A percentile compares a stretch with the other conserved stretches of the same genome.
Conservation (phyloP, 1,140 invertebrate genomes). For the Scaptodrosophila lebanonensis region DNA sequence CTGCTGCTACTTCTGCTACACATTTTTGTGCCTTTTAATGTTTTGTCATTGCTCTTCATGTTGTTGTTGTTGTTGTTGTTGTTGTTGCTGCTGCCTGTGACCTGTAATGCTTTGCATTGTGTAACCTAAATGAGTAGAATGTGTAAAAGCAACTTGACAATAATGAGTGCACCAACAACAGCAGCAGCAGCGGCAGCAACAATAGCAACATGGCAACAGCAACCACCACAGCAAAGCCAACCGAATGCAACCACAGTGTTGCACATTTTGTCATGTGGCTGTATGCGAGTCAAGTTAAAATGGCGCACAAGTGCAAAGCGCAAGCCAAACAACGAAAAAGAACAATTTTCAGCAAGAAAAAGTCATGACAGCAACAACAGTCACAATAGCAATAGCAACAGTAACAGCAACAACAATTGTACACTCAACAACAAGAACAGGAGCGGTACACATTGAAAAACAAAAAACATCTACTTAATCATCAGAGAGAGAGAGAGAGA, state of each 20-base stretch:
- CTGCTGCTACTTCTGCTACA: too few species aligned
- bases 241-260: slow-evolving; percentile 11
- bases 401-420: too few species aligned
- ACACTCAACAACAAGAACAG: too few species aligned
- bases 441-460: too few species aligned
- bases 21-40: slow-evolving; percentile 1
- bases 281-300: too few species aligned
- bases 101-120: slow-evolving; percentile 20
- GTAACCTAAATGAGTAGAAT: slow-evolving; percentile 50
- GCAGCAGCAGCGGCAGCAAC: not conserved
- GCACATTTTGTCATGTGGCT: too few species aligned
- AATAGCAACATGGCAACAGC: not conserved
- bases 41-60: not conserved
- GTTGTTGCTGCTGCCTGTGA: not conserved
- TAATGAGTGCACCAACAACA: slow-evolving; percentile 46
- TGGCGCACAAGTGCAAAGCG: slow-evolving; percentile 18
- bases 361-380: too few species aligned
- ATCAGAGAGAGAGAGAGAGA: too few species aligned
- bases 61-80: not conserved
- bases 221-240: slow-evolving; percentile 19
- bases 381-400: too few species aligned
- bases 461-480: too few species aligned
- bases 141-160: slow-evolving; percentile 51
- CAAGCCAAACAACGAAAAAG: too few species aligned
- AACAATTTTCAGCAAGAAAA: too few species aligned